Evolutionary conservation across 2,113 vertebrate genomes (phyloP).

Genomic region (Cromileptes altivelis): DNA sequence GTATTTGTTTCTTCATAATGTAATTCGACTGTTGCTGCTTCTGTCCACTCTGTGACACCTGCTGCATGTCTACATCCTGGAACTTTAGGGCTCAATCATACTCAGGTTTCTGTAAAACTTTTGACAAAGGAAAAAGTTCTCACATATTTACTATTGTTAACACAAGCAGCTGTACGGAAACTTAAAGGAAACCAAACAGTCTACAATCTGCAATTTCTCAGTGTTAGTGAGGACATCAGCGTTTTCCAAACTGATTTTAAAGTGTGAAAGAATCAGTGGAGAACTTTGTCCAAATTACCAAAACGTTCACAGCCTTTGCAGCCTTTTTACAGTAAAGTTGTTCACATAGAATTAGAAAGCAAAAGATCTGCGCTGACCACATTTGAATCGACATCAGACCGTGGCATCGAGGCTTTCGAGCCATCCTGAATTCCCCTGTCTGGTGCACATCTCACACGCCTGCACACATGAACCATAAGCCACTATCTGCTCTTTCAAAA

Average conservation of each 20-base stretch:
- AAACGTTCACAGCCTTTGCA: not conserved
- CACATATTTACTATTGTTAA: not conserved
- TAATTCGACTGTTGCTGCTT: not conserved
- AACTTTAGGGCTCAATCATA: not conserved
- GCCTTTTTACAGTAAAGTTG: conserved; percentile 42
- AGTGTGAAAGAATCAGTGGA: not conserved
- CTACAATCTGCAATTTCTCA: not conserved
- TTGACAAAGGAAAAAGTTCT: not conserved
- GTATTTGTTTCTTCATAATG: not conserved
- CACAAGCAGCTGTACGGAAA: not conserved
- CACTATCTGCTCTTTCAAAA: conserved; percentile 65
- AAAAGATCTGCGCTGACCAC: conserved; percentile 24
- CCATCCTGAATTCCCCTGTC: conserved; percentile 58
- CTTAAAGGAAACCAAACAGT: not conserved
- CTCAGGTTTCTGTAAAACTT: conserved; percentile 11
- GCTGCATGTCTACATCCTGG: not conserved
- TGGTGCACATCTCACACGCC: conserved; percentile 51
- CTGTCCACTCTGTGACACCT: not conserved
- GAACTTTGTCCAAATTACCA: not conserved
- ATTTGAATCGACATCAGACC: conserved; percentile 25
- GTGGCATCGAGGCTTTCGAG: conserved; percentile 34
- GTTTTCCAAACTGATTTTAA: not conserved
- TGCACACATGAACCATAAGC: conserved; percentile 61
- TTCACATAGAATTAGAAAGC: conserved; percentile 33
- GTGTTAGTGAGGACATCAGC: not conserved